These are phyloP conservation scores for Drosophila triauraria DNA, from an alignment of 1,140 invertebrate species.

Conservation along the genomic window DNA sequence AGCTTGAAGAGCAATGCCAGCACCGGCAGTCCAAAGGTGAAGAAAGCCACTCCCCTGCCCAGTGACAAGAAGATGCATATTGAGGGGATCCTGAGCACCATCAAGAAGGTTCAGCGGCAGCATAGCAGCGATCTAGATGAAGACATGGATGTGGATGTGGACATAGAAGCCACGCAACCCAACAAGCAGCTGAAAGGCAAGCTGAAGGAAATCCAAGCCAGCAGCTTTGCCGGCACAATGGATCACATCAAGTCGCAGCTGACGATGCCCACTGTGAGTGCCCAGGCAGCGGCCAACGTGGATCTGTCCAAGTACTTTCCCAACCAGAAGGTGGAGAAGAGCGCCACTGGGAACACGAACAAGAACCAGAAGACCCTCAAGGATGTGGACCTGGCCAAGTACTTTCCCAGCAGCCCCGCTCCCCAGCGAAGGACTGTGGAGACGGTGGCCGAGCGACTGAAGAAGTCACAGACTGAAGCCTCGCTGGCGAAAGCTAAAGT, in stretches of 20 bases:
- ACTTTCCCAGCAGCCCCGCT: conserved; percentile 78
- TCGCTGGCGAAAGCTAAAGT: conserved; percentile 20
- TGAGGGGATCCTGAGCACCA: conserved; percentile 60
- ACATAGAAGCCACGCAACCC: conserved; percentile 9
- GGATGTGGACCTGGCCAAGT: conserved; percentile 80
- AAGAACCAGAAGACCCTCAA: conserved; percentile 82
- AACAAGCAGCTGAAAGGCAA: conserved; percentile 63
- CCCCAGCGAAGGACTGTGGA: conserved; percentile 74
- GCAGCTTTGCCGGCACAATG: conserved; percentile 81
- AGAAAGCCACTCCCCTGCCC: conserved; percentile 21
- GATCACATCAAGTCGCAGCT: conserved; percentile 79
- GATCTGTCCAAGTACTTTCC: conserved; percentile 84
- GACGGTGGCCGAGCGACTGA: conserved; percentile 73
- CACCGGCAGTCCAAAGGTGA: conserved; percentile 45
- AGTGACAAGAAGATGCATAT: conserved; percentile 67
- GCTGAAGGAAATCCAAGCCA: conserved; percentile 77
- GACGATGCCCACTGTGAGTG: conserved; percentile 70
- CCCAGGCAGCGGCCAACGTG: conserved; percentile 58
- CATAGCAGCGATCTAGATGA: conserved; percentile 51
- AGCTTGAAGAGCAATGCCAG: conserved; percentile 66
- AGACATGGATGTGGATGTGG: conserved; percentile 53
- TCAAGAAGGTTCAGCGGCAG: conserved; percentile 61
- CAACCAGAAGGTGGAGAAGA: conserved; percentile 77
- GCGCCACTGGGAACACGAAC: conserved; percentile 60
- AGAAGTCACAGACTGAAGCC: conserved; percentile 75